phyloP scores from a whole-genome alignment of 2,113 vertebrate genomes.

The Nesoenas mayeri region DNA sequence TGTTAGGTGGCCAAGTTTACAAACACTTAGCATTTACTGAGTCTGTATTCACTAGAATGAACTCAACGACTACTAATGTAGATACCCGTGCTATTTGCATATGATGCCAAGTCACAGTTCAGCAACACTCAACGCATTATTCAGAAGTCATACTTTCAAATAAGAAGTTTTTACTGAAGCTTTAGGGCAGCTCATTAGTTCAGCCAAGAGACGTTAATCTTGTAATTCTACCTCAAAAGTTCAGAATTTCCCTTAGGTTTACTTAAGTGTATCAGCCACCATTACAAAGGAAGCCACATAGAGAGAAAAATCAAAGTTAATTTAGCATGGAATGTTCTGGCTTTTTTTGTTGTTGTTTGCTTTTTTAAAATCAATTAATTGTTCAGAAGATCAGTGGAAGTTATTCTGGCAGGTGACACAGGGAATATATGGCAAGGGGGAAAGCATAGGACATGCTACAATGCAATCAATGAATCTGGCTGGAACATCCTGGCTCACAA shows the following conservation, averaged over 20 bases:
- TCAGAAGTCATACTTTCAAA: neutral
- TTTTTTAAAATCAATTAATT: neutral
- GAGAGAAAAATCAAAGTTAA: neutral
- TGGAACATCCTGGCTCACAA: neutral
- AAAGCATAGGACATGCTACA: neutral
- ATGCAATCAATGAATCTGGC: neutral
- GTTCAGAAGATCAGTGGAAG: slow-evolving; percentile 7
- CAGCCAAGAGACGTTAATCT: neutral
- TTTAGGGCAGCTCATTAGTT: neutral
- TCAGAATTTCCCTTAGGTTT: neutral
- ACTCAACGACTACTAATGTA: neutral
- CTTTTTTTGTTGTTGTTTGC: neutral
- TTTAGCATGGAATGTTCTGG: neutral
- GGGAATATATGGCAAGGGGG: neutral
- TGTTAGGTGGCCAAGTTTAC: neutral
- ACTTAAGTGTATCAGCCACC: neutral
- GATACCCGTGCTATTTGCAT: neutral
- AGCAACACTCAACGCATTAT: neutral
- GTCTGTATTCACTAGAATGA: neutral
- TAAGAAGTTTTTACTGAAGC: neutral
- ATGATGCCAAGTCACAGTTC: neutral
- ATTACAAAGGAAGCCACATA: neutral
- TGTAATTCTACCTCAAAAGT: neutral
- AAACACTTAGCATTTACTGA: neutral
- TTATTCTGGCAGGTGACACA: neutral